These are phyloP conservation scores for Capitella teleta DNA, from an alignment of 1,140 invertebrate genomes.

Conservation along the genomic window DNA sequence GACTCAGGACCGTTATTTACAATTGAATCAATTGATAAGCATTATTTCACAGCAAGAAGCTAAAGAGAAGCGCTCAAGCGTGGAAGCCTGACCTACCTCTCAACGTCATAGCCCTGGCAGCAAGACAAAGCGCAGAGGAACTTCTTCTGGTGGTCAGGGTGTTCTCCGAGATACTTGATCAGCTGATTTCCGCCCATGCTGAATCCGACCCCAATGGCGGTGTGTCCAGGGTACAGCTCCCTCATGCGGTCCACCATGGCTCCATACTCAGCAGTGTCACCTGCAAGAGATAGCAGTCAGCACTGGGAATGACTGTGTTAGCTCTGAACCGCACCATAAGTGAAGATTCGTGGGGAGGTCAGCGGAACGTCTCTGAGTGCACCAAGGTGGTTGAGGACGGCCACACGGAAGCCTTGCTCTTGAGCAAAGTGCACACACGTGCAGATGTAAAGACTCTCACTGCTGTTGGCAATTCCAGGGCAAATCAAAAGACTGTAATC, in stretches of 20 bases:
- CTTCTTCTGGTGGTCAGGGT: conserved; percentile 42
- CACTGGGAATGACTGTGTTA: too few species aligned
- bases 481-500: conserved; percentile 79
- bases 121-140: conserved; percentile 79
- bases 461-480: conserved; percentile 85
- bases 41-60: too few species aligned
- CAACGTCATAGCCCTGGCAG: conserved; percentile 82
- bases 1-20: too few species aligned
- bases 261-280: conserved; percentile 72
- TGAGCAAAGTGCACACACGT: conserved; percentile 84
- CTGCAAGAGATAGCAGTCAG: conserved; percentile 49
- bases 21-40: too few species aligned
- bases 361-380: conserved; percentile 69
- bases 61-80: too few species aligned
- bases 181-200: conserved; percentile 75
- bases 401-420: conserved; percentile 75
- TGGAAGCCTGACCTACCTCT: conserved; percentile 54
- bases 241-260: conserved; percentile 64
- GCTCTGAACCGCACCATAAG: conserved; percentile 62
- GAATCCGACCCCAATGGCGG: conserved; percentile 73
- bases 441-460: conserved; percentile 82
- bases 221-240: conserved; percentile 60
- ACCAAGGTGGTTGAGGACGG: conserved; percentile 90
- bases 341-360: conserved; percentile 76
- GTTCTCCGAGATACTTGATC: conserved; percentile 77